A percentile compares a stretch with the other conserved stretches of the same genome.
These are phyloP conservation scores for human (Homo sapiens) DNA, from an alignment of 2,113 vertebrate genomes.

Conservation along the genomic window DNA sequence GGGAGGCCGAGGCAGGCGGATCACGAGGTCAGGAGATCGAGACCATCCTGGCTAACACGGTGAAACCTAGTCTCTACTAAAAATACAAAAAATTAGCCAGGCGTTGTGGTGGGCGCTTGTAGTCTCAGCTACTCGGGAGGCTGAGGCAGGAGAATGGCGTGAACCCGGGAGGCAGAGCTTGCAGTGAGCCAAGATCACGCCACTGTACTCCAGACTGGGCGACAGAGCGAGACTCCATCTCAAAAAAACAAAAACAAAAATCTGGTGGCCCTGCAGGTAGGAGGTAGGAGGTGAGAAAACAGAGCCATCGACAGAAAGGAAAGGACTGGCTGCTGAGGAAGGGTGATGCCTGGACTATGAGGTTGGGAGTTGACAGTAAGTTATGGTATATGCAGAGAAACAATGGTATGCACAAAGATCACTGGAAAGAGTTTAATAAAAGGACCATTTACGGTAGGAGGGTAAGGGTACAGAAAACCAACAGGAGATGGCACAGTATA, in stretches of 20 bases:
- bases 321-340: not conserved
- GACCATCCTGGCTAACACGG: too few species aligned
- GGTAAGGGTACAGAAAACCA: not conserved
- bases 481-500: not conserved
- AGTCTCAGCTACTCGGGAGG: too few species aligned
- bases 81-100: too few species aligned
- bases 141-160: too few species aligned
- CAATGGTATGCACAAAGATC: not conserved
- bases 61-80: too few species aligned
- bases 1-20: too few species aligned
- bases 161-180: fast-evolving
- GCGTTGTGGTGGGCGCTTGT: fast-evolving
- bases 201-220: too few species aligned
- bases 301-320: not conserved
- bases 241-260: too few species aligned
- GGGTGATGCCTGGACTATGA: not conserved
- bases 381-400: not conserved
- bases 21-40: too few species aligned
- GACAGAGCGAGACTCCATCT: too few species aligned
- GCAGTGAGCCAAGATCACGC: too few species aligned
- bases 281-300: not conserved
- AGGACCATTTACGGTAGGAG: not conserved
- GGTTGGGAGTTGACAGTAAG: not conserved
- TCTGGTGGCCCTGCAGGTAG: too few species aligned
- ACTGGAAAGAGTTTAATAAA: not conserved